Percentiles rank a stretch among this genome's conserved stretches.
Evolutionary conservation across 1,140 invertebrate genomes (phyloP).

Genomic region (Drosophila mojavensis): DNA sequence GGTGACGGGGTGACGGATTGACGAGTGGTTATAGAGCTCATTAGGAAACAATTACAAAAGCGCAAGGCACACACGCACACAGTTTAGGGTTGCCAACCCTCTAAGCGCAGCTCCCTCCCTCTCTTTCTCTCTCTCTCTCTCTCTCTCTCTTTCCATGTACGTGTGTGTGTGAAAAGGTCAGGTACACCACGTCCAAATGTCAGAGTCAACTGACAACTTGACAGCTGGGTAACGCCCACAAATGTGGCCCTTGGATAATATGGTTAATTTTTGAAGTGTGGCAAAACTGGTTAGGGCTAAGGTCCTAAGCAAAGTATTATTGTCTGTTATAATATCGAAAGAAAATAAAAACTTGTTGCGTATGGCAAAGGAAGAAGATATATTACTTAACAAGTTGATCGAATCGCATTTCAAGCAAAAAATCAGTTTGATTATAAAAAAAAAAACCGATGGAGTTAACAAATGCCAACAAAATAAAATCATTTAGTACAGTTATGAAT

Average conservation of each 20-base stretch:
- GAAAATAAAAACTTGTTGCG: constrained; percentile 11
- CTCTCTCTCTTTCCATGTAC: constrained; percentile 2
- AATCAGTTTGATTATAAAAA: too few species aligned
- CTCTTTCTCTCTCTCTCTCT: neutral
- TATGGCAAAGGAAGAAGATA: neutral
- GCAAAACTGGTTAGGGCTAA: constrained; percentile 5
- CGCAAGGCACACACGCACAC: constrained; percentile 26
- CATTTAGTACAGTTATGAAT: too few species aligned
- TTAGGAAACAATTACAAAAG: constrained; percentile 75
- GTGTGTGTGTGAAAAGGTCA: constrained; percentile 60
- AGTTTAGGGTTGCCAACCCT: constrained; percentile 63
- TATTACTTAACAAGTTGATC: too few species aligned
- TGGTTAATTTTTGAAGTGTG: constrained; percentile 64
- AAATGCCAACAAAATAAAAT: too few species aligned
- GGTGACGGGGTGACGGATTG: neutral
- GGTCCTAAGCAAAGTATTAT: constrained; percentile 4
- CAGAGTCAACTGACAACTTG: constrained; percentile 61
- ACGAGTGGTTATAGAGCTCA: constrained; percentile 53
- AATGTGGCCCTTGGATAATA: constrained; percentile 70
- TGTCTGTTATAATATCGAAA: neutral
- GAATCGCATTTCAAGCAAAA: too few species aligned
- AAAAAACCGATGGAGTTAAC: too few species aligned
- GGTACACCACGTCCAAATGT: constrained; percentile 69
- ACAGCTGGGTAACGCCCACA: constrained; percentile 65
- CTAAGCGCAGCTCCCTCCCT: constrained; percentile 3